A percentile compares a stretch with the other conserved stretches of the same genome.
Conservation (phyloP, 2,113 vertebrate species). For the Serinus canaria region DNA sequence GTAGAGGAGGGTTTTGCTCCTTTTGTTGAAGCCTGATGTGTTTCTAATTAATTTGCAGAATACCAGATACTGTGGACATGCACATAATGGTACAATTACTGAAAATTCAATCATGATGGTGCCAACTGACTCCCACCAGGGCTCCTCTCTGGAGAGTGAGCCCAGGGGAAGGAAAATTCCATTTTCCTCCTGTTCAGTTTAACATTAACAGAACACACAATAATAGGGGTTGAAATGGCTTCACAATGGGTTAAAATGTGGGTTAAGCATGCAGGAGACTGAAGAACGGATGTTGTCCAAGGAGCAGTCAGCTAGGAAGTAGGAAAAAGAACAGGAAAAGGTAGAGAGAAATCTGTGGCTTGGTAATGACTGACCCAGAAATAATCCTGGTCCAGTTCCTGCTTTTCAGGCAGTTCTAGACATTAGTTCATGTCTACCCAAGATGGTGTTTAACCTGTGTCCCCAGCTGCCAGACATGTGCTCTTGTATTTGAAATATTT, state of each 20-base stretch:
- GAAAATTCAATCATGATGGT: constrained; percentile 11
- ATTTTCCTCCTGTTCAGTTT: background rate
- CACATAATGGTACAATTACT: constrained; percentile 18
- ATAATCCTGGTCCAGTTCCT: background rate
- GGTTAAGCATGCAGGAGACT: background rate
- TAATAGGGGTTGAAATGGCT: background rate
- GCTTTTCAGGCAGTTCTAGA: background rate
- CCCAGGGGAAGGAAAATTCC: background rate
- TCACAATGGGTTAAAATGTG: background rate
- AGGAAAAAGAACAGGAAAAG: background rate
- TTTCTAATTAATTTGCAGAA: constrained; percentile 29
- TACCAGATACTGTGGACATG: background rate
- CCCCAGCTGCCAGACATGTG: background rate
- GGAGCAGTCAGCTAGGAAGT: background rate
- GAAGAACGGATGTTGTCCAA: background rate
- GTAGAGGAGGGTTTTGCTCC: background rate
- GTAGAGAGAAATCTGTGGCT: background rate
- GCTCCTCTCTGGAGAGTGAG: background rate
- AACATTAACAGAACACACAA: background rate
- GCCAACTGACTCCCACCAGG: background rate
- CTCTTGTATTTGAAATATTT: background rate
- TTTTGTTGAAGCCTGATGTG: constrained; percentile 17
- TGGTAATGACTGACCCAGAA: background rate
- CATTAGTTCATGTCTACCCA: background rate
- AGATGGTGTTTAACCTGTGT: background rate